phyloP scores from a whole-genome alignment of 2,797 vertebrate species.

The Jordanella pulchra region DNA sequence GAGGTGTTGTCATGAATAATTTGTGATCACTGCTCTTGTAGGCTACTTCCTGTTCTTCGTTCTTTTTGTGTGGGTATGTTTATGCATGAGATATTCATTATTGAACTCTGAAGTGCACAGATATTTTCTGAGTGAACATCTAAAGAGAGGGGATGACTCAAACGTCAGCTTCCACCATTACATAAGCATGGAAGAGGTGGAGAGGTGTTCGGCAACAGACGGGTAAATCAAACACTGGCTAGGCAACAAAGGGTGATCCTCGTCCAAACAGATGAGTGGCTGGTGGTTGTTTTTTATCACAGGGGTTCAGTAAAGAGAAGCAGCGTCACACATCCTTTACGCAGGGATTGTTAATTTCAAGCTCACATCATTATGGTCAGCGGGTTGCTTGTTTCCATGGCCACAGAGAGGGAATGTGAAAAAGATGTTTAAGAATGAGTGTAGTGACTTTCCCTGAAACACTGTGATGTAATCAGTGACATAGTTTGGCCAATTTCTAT shows the following conservation, averaged over 20 bases:
- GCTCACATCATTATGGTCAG: conserved; percentile 34
- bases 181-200: conserved; percentile 36
- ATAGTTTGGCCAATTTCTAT: conserved; percentile 18
- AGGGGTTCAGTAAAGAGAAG: conserved; percentile 6
- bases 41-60: conserved; percentile 61
- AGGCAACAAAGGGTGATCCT: conserved; percentile 11
- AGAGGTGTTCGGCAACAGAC: conserved; percentile 35
- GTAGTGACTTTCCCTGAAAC: conserved; percentile 35
- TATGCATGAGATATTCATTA: conserved; percentile 67
- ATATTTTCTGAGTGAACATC: conserved; percentile 58
- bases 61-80: conserved; percentile 62
- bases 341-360: conserved; percentile 41
- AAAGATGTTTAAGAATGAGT: conserved; percentile 53
- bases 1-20: conserved; percentile 73
- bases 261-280: conserved; percentile 2
- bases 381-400: conserved; percentile 68
- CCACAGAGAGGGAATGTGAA: conserved; percentile 51
- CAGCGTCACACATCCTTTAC: conserved; percentile 25
- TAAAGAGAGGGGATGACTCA: conserved; percentile 57
- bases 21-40: conserved; percentile 51
- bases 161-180: conserved; percentile 47
- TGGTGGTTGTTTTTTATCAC: conserved; percentile 14
- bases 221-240: conserved; percentile 23
- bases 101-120: conserved; percentile 60
- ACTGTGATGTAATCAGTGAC: conserved; percentile 58